Evolutionary conservation across 2,797 vertebrate genomes (phyloP).

Genomic region (Manis crassicaudata): DNA sequence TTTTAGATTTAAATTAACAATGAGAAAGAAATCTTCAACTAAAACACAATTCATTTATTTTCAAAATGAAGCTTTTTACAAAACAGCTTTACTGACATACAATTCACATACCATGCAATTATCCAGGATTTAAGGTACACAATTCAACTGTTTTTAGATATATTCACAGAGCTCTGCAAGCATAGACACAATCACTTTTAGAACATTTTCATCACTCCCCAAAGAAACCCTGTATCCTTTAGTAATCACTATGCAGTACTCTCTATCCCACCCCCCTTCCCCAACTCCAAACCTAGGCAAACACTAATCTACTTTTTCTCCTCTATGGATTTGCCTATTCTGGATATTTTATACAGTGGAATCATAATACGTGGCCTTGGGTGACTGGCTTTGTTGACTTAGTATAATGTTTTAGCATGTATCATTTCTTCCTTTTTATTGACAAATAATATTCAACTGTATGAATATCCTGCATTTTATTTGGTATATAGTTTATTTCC

Average conservation of each 20-base stretch:
- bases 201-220: neutral
- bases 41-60: constrained; percentile 38
- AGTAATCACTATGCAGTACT: neutral
- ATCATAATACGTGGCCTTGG: neutral
- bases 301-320: neutral
- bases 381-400: neutral
- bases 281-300: neutral
- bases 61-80: neutral
- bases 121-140: neutral
- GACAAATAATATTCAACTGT: neutral
- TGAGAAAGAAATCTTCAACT: neutral
- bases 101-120: neutral
- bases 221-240: neutral
- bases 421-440: constrained; percentile 16
- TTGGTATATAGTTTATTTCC: neutral
- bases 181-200: neutral
- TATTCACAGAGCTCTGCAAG: neutral
- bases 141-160: neutral
- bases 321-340: neutral
- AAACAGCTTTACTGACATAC: neutral
- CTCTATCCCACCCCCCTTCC: neutral
- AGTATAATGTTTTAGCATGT: neutral
- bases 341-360: neutral
- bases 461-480: neutral
- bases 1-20: constrained; percentile 4